Evolutionary conservation across 30 jellyfish, hydroid and myxozoan species (phyloP).

Genomic region (Cassiopea xamachana): DNA sequence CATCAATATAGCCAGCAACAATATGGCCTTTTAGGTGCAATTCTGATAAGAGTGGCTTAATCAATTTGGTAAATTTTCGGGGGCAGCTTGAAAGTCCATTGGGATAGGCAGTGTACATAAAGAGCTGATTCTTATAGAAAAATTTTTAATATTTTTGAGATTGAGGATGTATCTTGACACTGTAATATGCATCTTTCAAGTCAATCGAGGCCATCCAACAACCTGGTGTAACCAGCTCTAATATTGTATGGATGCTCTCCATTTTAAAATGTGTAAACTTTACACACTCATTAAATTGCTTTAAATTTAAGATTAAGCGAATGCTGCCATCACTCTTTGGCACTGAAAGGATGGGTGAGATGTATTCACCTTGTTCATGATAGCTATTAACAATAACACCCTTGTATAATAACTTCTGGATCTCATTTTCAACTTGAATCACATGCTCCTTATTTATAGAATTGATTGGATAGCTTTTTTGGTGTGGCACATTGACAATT

Average conservation of each 20-base stretch:
- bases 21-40: constrained; percentile 10
- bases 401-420: constrained; percentile 2
- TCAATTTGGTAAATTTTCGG: constrained; percentile 38
- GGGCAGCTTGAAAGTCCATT: constrained; percentile 35
- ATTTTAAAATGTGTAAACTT: constrained; percentile 43
- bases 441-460: constrained; percentile 37
- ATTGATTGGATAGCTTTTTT: constrained; percentile 14
- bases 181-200: constrained; percentile 46
- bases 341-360: constrained; percentile 26
- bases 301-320: constrained; percentile 42
- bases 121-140: neutral
- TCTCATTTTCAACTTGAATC: constrained; percentile 27
- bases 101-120: constrained; percentile 17
- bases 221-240: constrained; percentile 16
- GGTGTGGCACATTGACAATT: constrained; percentile 17
- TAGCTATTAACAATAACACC: constrained; percentile 9
- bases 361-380: constrained; percentile 28
- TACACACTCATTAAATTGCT: constrained; percentile 19
- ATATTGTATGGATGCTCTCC: constrained; percentile 18
- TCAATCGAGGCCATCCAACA: constrained; percentile 54
- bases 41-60: constrained; percentile 25
- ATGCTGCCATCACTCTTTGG: constrained; percentile 62
- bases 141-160: constrained; percentile 20
- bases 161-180: constrained; percentile 29
- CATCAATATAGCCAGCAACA: constrained; percentile 45